Base-by-base conservation (phyloP, 2,888 invertebrate species). In the Melinaea marsaeus region DNA sequence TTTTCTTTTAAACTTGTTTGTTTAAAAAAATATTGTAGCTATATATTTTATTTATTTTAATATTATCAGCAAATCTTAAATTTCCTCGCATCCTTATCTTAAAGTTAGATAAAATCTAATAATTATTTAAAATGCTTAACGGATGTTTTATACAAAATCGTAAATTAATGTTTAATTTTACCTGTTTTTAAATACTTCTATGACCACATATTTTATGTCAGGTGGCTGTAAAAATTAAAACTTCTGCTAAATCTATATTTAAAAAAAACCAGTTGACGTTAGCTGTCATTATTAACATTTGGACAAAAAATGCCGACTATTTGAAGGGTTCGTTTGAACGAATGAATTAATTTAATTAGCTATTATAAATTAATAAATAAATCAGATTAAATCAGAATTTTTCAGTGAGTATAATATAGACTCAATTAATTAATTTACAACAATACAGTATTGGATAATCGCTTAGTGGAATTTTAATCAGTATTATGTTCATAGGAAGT, bases 301-400 rank as follows among this genome's bases (percentile, higher is more conserved):
- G 7, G 7, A 7, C 37, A 2, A 6, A 37, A 37, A 60, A 58
- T 60, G 58, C 60, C 42, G 48, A 57, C n/a, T 47, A 60, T 47
- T 66, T 54, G 63, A 67, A 63, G 62, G 62, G 64, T 65, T 58
- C 58, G 65, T 64, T 69, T 62, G 60, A 64, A 60, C 64, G 55
- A 60, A 65, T 67, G 60, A 65, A 69, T 63, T 69, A 67, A 69
- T 69, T 67, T 64, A 64, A 61, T 65, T 67, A 63, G 64, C 65
- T 62, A 62, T 68, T 58, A 63, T 61, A 57, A 64, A 63, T 57
- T 65, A 62, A 67, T 69, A 62, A 66, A 67, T 66, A 65, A 64
- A 59, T 58, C 54, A 22, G 64, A 64, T 64, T 60, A 61, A 57
- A 66, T 64, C 64, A 35, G 48, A 59, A 61, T 56, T 63, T 57